Evolutionary conservation across 2,888 invertebrate species (phyloP), one percentile per base, ranked within the genome.

Genomic region (Platynereis dumerilii): DNA sequence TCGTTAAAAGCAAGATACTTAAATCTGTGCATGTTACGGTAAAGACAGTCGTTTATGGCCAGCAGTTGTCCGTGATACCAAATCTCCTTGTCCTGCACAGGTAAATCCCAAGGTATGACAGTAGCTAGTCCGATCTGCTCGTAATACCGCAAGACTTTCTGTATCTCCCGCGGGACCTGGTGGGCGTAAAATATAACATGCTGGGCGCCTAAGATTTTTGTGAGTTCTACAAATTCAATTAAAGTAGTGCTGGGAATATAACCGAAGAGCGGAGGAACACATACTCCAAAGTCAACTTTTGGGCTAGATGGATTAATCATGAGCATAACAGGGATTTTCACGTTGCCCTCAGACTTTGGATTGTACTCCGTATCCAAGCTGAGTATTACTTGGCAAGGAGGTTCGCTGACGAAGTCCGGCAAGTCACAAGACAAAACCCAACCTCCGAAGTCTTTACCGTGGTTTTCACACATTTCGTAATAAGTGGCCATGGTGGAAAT

Each of bases 401-500:
- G 59, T 20, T 58, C 53, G 12, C 48, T 52, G 17, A 54, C 34
- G 20, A 34, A 48, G n/a, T 26, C 26, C 3, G 79, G 80, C 5
- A 80, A 63, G 17, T 63, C 61, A 71, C 82, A 82, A 2, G 77
- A 75, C 54, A 80, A 74, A 55, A 81, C 78, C 73, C 77, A 79
- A 22, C 82, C 83, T 12, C 80, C 82, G 65, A 75, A 82, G 2
- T 66, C 67, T 67, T 76, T 78, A 5, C 74, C 76, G 68, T 83
- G 83, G 69, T 82, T 83, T 64, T 83, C 83, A 70, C 82, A 80
- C 79, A 82, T 78, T 67, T 80, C 80, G 55, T 80, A 76, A 22
- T 69, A 71, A 5, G 74, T 73, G 20, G 44, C 17, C 39, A 39
- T 58, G 7, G 34, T 34, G 39, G 59, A 56, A 17, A 24, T 57